Evolutionary conservation across 2,797 vertebrate species (phyloP), one percentile per base, ranked within the genome.

Genomic region (Bucorvus abyssinicus): DNA sequence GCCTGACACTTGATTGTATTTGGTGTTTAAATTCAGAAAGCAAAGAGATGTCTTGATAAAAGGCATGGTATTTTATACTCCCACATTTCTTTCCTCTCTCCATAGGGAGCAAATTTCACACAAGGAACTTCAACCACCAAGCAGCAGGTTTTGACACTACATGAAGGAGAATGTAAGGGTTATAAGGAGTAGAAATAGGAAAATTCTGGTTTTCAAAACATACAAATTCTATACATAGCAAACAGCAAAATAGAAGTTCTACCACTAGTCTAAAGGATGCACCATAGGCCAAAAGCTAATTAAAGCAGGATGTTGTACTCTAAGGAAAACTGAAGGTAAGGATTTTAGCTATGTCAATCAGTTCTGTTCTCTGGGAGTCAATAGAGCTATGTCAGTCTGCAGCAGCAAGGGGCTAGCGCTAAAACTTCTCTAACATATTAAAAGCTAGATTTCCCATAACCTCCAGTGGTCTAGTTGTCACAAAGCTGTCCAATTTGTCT

Each of bases 371-470:
- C 24, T 52, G 40, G 30, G 42, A 87, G 7, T 36, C 34, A 14
- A 15, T 0, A 63, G 40, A 55, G 16, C 38, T 40, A 12, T 40
- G 38, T 40, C 38, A 40, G 38, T 40, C 38, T 79, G 16, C n/a
- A 83, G 23, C 68, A 91, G 57, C n/a, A 24, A 77, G 50, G 14
- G 10, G 7, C 82, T 80, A 78, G 49, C 17, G 67, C 64, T 53
- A 38, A 84, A 91, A 38, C 26, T 30, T 71, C 12, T 56, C 11
- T 30, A 44, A 64, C 10, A 8, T 78, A 57, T 23, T 63, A 81
- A 90, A 60, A 84, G 14, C 38, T 64, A 29, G 12, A 52, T 74
- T 94, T 94, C 83, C 90, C 73, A 86, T 78, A 95, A 86, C 85
- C 64, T 94, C 42, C 40, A 60, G 49, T 56, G 45, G 38, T 45